Base-by-base conservation (phyloP, 2,888 invertebrate species). In the Belgica antarctica region DNA sequence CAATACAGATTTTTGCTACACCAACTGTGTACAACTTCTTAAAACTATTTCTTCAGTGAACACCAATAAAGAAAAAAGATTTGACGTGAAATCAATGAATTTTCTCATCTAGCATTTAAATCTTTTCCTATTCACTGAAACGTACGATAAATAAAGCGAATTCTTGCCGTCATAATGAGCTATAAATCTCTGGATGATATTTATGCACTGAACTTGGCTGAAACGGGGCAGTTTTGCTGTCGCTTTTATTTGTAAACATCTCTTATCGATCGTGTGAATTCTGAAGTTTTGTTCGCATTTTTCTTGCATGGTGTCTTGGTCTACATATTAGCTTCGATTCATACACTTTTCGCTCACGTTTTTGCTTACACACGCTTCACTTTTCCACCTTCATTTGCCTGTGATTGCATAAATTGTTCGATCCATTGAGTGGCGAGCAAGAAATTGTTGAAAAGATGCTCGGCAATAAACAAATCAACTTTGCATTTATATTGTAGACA, bases 111-210 rank as follows among this genome's bases (percentile, higher is more conserved):
- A 22, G 52, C 52, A 22, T 52, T 52, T 52, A 52, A 52, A 22
- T 52, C 52, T 52, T 19, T 41, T n/a, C n/a, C n/a, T n/a, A n/a
- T n/a, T n/a, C n/a, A n/a, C n/a, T n/a, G n/a, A n/a, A 52, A 22
- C 22, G 17, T 12, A 52, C 17, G 5, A 19, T 17, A 52, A 22
- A 52, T 41, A 4, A 22, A 52, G 22, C 22, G 22, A 52, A 52
- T 52, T n/a, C 7, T 52, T 52, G 52, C 52, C 52, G 22, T n/a
- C 17, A n/a, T 52, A 52, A 52, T 52, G 52, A 52, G 52, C 52
- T 2, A 52, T 52, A 52, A 52, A 52, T 52, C 52, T 22, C 5
- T 8, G 19, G 22, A 5, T 22, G 52, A 22, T 7, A 22, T 52
- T 52, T 52, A 52, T 52, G 17, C 22, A 22, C 52, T 52, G 52